phyloP scores from a whole-genome alignment of 1,140 invertebrate genomes.

The Cotesia chilonis region DNA sequence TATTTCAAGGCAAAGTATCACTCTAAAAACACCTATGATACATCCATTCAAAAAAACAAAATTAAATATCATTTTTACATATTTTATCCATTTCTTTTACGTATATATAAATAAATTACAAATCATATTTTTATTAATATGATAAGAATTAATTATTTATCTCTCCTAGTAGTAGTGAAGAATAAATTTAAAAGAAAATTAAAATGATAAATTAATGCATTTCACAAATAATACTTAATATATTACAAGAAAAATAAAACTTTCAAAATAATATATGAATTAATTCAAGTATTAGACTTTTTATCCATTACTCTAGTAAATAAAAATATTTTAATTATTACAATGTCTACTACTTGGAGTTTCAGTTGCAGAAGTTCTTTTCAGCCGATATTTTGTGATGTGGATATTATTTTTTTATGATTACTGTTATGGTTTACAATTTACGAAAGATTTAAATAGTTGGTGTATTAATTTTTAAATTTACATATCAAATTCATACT shows the following conservation, averaged over 20 bases:
- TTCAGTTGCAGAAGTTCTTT: too few relatives aligned
- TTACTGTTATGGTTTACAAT: conserved; percentile 3
- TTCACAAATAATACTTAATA: conserved; percentile 58
- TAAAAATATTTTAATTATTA: neutral
- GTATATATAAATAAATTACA: too few relatives aligned
- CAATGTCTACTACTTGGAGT: too few relatives aligned
- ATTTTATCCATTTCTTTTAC: too few relatives aligned
- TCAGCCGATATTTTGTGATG: too few relatives aligned
- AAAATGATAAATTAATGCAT: conserved; percentile 44
- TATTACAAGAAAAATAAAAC: conserved; percentile 34
- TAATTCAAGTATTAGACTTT: conserved; percentile 11
- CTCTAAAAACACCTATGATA: conserved; percentile 9
- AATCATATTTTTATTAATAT: too few relatives aligned
- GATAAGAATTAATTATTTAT: too few relatives aligned
- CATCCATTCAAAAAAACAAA: conserved; percentile 29
- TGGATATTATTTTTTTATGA: conserved; percentile 8
- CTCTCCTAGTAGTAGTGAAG: too few relatives aligned
- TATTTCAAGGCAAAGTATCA: conserved; percentile 2
- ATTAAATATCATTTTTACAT: too few relatives aligned
- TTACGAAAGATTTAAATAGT: conserved; percentile 20
- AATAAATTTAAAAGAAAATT: conserved; percentile 29
- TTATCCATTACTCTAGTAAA: conserved; percentile 19
- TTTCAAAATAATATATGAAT: too few relatives aligned
- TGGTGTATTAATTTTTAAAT: conserved; percentile 26
- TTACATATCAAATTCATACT: conserved; percentile 30